These are phyloP conservation scores for Meghimatium bilineatum DNA, from an alignment of 2,888 invertebrate genomes.

Conservation along the genomic window DNA sequence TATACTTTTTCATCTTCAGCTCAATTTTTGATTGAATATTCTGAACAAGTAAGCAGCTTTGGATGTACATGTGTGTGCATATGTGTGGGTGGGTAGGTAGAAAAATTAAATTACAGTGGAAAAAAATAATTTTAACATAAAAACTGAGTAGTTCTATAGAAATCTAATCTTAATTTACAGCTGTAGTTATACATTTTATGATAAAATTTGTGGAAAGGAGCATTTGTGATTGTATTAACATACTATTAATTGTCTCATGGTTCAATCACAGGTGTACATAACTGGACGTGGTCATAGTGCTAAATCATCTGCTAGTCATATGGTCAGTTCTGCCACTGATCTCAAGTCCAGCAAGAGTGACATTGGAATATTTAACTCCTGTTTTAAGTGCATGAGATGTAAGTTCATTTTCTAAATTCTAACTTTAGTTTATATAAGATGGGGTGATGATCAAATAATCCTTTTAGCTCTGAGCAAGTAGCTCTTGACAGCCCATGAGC, in stretches of 20 bases:
- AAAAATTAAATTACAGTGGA: too few species aligned
- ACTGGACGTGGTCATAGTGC: constrained; percentile 51
- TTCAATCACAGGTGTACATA: constrained; percentile 54
- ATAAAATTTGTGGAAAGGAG: background rate
- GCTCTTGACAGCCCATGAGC: too few species aligned
- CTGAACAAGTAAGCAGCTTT: background rate
- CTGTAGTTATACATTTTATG: background rate
- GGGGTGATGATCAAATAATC: too few species aligned
- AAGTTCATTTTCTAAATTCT: constrained; percentile 55
- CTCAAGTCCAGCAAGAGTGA: constrained; percentile 55
- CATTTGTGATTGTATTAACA: background rate
- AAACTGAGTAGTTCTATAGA: too few species aligned
- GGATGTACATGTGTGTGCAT: too few species aligned
- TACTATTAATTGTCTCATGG: background rate
- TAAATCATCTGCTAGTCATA: constrained; percentile 51
- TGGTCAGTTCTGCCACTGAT: constrained; percentile 55
- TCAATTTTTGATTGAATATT: background rate
- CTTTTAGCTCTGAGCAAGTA: too few species aligned
- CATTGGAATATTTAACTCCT: constrained; percentile 54
- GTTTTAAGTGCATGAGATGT: constrained; percentile 74
- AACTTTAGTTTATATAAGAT: background rate
- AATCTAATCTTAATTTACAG: background rate
- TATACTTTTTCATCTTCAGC: background rate
- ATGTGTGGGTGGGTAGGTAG: too few species aligned
- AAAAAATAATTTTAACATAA: too few species aligned